phyloP scores from a whole-genome alignment of 2,113 vertebrate species.

The Sakesphorus luctuosus region DNA sequence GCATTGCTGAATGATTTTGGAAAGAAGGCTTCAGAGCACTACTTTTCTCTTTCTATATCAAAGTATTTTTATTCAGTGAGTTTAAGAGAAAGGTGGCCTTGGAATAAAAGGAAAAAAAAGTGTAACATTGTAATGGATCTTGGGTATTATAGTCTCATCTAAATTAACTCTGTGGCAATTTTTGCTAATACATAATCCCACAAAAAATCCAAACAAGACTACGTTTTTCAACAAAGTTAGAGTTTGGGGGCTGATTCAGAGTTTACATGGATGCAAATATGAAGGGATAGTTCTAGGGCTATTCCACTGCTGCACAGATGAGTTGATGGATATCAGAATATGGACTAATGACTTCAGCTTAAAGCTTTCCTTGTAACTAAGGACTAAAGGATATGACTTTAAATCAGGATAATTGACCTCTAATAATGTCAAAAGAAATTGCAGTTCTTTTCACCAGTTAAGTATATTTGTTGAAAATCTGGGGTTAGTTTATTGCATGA shows the following conservation, averaged over 20 bases:
- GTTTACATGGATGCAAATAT: background rate
- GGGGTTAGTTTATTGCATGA: background rate
- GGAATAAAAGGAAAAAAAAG: background rate
- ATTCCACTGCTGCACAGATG: background rate
- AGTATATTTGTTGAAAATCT: background rate
- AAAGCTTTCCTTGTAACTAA: background rate
- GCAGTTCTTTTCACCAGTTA: background rate
- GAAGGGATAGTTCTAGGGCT: background rate
- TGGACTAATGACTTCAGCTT: background rate
- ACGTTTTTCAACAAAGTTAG: background rate
- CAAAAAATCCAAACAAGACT: background rate
- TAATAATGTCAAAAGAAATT: background rate
- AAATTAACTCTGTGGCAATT: background rate
- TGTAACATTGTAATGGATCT: background rate
- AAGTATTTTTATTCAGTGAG: slow-evolving; percentile 28
- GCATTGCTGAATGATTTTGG: background rate
- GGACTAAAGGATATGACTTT: background rate
- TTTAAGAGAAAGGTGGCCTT: background rate
- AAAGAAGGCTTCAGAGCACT: background rate
- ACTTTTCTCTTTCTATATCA: background rate
- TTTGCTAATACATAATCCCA: background rate
- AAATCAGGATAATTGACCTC: background rate
- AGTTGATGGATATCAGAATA: background rate
- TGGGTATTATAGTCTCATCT: background rate
- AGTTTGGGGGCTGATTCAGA: background rate